Evolutionary conservation across 92 coral and sea anemone genomes (phyloP), one percentile per base, ranked within the genome.

Genomic region (Galaxea fascicularis): DNA sequence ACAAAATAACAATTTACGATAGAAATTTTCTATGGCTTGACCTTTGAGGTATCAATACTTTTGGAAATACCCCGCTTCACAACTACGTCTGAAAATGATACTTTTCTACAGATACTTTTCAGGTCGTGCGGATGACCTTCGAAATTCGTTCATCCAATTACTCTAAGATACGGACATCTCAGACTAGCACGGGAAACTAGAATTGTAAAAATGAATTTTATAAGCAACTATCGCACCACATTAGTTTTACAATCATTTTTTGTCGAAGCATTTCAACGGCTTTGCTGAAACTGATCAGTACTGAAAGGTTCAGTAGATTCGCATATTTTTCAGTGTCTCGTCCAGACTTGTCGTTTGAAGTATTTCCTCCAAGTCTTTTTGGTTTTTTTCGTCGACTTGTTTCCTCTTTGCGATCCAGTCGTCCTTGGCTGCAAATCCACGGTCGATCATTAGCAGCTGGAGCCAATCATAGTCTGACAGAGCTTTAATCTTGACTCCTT

Each of bases 371-470:
- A 83, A 75, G 24, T 73, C 87, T 18, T 65, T 65, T 35, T 65
- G 72, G 65, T 83, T 83, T 72, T 63, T 75, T 16, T 83, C 74
- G 73, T 83, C 87, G 15, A 75, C 81, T 73, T 73, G 87, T 53
- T 83, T 83, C 64, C 87, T 73, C 24, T 83, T 83, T 1, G 87
- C 56, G 65, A 83, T 83, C 87, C 87, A 83, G 18, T 83, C 87
- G 21, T 83, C 87, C 82, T 83, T 83, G 39, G 87, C 87, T 3
- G 81, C 87, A 44, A 83, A 83, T 26, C 87, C 87, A 21, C 87
- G 87, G 47, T 83, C 87, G 66, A 83, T 64, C 87, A 83, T 73
- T 62, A 74, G 17, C 51, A 83, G 74, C 82, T 83, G 87, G 11
- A 83, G 72, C 87, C 87, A 83, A 41, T 83, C 87, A 59, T 83